Base-by-base conservation (phyloP, 92 coral and sea anemone genomes). In the Zoanthus solanderi region DNA sequence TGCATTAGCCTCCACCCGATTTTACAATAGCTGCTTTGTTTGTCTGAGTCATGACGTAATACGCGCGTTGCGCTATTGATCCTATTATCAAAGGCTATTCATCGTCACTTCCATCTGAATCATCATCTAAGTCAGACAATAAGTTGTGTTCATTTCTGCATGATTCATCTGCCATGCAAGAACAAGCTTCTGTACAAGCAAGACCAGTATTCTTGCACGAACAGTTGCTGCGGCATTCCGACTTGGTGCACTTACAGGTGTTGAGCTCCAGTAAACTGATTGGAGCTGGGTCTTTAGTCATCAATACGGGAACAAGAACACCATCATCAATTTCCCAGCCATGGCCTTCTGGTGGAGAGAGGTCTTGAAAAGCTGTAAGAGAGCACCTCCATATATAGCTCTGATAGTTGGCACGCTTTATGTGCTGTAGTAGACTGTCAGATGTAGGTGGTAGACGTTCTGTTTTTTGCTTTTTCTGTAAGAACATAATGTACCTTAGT, bases 251-350 rank as follows among this genome's bases (percentile, higher is more conserved):
- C 31, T 30, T 79, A 61, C 94, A 92, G n/a, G 78, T 79, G n/a
- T 90, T 92, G 46, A 89, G 84, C 78, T 92, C 94, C 12, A 92
- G 58, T 73, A 91, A 78, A 18, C 87, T 67, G 79, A 65, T 18
- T 50, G 94, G 94, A 44, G 94, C 91, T 31, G 94, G 90, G 67
- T 92, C 90, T 56, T 89, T 89, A 13, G 92, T n/a, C 95, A 92
- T 92, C 88, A 87, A 67, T 11, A 71, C 17, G 46, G 91, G 87
- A 69, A 45, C 61, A 56, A 91, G 47, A 31, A 48, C 65, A 4
- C 78, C 79, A 37, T 83, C 78, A 44, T 37, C 83, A 60, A 28
- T 56, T 23, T 30, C 78, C 92, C 94, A 91, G n/a, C 92, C 94
- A 79, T 92, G 89, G 29, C 44, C 83, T 32, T 45, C 87, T 34